phyloP scores from a whole-genome alignment of 2,797 vertebrate genomes.

The Eulemur rubriventer region DNA sequence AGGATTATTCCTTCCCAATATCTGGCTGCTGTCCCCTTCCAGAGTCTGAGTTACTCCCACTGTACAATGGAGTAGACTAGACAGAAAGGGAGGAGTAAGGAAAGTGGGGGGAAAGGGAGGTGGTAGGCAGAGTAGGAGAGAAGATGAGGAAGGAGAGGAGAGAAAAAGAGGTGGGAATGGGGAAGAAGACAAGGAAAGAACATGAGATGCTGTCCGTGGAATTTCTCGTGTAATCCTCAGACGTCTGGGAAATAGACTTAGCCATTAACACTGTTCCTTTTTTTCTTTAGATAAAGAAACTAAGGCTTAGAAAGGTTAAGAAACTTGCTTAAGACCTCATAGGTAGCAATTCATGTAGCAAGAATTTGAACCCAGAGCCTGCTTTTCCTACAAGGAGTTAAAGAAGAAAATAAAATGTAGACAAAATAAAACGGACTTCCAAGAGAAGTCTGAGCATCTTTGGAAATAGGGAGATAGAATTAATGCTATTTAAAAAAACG shows the following conservation, averaged over 20 bases:
- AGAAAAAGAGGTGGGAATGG: neutral
- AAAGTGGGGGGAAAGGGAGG: too few species aligned
- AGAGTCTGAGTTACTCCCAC: neutral
- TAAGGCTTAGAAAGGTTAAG: neutral
- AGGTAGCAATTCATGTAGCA: neutral
- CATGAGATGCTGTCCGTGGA: accelerated
- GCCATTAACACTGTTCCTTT: neutral
- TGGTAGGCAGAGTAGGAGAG: neutral
- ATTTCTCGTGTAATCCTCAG: neutral
- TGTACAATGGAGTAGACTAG: neutral
- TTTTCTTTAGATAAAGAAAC: neutral
- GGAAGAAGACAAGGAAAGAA: neutral
- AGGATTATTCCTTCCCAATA: neutral
- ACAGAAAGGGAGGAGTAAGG: neutral
- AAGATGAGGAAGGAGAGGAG: neutral
- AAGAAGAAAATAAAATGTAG: neutral
- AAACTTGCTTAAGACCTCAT: neutral
- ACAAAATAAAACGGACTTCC: neutral
- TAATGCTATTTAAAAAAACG: neutral
- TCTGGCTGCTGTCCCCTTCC: neutral
- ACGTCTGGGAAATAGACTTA: neutral
- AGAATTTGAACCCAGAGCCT: neutral
- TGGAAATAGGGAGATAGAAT: neutral
- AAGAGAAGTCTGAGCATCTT: neutral
- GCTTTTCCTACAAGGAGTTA: neutral